Base-by-base conservation (phyloP, 2,113 vertebrate genomes). In the Narcine bancroftii region DNA sequence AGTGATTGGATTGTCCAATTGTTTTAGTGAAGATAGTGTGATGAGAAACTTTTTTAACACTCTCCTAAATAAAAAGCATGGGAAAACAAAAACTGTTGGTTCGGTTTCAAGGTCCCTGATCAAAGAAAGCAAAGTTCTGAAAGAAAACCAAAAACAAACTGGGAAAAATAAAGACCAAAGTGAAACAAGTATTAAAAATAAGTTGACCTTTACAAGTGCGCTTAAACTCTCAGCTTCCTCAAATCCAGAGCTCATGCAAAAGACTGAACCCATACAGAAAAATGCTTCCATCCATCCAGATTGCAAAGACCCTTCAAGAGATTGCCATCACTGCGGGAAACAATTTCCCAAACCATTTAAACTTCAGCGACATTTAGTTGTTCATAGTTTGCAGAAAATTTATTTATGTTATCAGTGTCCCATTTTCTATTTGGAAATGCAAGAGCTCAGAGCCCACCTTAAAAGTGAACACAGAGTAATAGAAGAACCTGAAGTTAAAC, bases 271-370 rank as follows among this genome's bases (percentile, higher is more conserved):
- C 39, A 53, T 94, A 6, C 95, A 95, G 0, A 97, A 96, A 93
- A 96, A 95, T 92, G 93, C 95, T 71, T 96, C 96, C 39, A 97
- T 98, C 95, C 99, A 98, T 93, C 96, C 96, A 2, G 97, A 98
- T 94, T 99, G 99, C 96, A 98, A 98, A 94, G 98, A 99, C 92
- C 98, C 98, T 5, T 98, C 98, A 42, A 96, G 99, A 83, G 98
- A 99, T 93, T 99, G 99, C 93, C 99, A 99, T 92, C 99, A 99
- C 94, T 99, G 99, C 0, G 99, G 98, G 65, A 99, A 99, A 91
- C 98, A 98, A 93, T 99, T 99, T 94, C 99, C 98, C 76, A 99
- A 99, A 71, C 99, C 99, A 33, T 99, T 99, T 94, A 99, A 99
- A 94, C 97, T 99, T 73, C 99, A 99, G 94, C 96, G 99, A 69